Base-by-base conservation (phyloP, 2,888 invertebrate genomes). In the Pocota personata region DNA sequence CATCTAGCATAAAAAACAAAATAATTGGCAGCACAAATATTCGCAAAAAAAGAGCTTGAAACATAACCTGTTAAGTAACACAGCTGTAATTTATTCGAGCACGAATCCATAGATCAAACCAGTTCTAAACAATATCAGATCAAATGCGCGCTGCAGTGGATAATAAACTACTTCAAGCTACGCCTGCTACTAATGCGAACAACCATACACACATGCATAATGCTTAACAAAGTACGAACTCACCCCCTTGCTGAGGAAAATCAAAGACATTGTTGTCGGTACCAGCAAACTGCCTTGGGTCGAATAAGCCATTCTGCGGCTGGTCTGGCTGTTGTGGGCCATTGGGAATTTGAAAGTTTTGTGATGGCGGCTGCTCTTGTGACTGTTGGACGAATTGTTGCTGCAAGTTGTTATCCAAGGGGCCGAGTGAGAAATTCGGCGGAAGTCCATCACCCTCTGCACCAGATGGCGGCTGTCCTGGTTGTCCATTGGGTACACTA, bases 241-340 rank as follows among this genome's bases (percentile, higher is more conserved):
- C 60, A 86, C 80, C 80, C 10, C 64, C 40, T 14, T 64, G 64
- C 50, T 82, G 82, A 0, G 72, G 32, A 55, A 82, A 86, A 58
- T 77, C 82, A 40, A 80, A 82, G 62, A 77, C 72, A 46, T 66
- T 86, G 55, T 86, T 86, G 77, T 82, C 77, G 40, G 21, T 37
- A 2, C 75, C 80, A 48, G 76, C 32, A 40, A 86, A 86, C 48
- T 80, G 84, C 1, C 76, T 50, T 16, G 76, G 58, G 48, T 86
- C 84, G 60, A 86, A 80, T 52, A 55, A 48, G 7, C 24, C 55
- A 43, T 69, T 84, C 32, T 52, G 35, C 2, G 43, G 5, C 46
- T 75, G 84, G 5, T 50, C 58, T 5, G 75, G 35, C 16, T 71
- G 75, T 12, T n/a, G 55, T 27, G 32, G 27, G 50, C 58, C 50